Percentiles rank a stretch among this genome's conserved stretches.
Conservation (phyloP, 92 coral and sea anemone genomes). For the Epizoanthus rinbou region DNA sequence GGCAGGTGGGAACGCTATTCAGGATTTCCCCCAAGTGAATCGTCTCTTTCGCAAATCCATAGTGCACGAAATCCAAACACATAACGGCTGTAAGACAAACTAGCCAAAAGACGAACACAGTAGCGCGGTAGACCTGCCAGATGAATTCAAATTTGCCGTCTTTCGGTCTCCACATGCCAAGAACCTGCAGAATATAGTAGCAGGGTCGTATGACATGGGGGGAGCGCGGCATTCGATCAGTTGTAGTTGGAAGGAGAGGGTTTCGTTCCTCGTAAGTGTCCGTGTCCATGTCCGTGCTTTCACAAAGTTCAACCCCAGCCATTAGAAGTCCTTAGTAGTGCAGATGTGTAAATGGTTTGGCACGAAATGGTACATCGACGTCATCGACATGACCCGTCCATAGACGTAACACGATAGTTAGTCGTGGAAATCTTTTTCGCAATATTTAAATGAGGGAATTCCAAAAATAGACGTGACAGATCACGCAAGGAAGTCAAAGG, state of each 20-base stretch:
- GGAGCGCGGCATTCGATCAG: constrained; percentile 24
- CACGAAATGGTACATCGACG: too few species aligned
- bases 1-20: constrained; percentile 63
- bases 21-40: constrained; percentile 55
- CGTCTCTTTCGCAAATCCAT: constrained; percentile 52
- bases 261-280: constrained; percentile 8
- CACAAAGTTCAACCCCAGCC: background rate
- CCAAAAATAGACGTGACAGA: too few species aligned
- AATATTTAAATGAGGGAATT: too few species aligned
- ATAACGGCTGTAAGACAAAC: constrained; percentile 58
- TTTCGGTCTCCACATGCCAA: constrained; percentile 68
- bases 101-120: constrained; percentile 52
- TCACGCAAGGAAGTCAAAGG: too few species aligned
- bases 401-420: too few species aligned
- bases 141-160: constrained; percentile 33
- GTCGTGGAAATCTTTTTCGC: too few species aligned
- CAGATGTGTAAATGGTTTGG: too few species aligned
- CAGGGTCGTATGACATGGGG: constrained; percentile 56
- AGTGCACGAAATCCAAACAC: constrained; percentile 73
- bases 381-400: too few species aligned
- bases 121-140: constrained; percentile 51
- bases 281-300: background rate
- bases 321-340: background rate
- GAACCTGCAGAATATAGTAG: constrained; percentile 49
- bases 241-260: constrained; percentile 4